These are phyloP conservation scores for Microtus oregoni DNA, from an alignment of 2,113 vertebrate species.

Conservation along the genomic window DNA sequence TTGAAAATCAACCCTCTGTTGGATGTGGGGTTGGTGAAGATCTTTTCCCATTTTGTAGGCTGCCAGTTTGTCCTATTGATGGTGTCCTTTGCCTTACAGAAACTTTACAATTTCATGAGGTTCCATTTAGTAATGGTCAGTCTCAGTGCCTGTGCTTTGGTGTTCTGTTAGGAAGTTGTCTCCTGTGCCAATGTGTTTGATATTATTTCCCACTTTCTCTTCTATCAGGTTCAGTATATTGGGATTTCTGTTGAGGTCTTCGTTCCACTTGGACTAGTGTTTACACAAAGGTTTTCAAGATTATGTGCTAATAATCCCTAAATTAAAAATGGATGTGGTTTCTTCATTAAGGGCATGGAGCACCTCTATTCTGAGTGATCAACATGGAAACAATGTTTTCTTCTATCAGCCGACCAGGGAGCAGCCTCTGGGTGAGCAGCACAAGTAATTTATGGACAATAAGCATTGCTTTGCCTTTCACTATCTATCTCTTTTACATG, in stretches of 20 bases:
- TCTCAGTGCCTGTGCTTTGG: background rate
- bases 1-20: background rate
- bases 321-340: slow-evolving; percentile 56
- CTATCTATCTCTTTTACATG: slow-evolving; percentile 57
- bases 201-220: background rate
- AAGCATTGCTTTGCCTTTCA: slow-evolving; percentile 49
- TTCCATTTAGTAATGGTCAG: background rate
- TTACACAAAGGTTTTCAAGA: slow-evolving; percentile 28
- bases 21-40: background rate
- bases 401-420: slow-evolving; percentile 10
- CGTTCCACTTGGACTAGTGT: background rate
- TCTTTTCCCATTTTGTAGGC: background rate
- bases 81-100: background rate
- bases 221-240: background rate
- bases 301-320: background rate
- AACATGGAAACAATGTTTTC: slow-evolving; percentile 43
- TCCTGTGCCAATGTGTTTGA: background rate
- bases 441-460: slow-evolving; percentile 62
- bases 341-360: slow-evolving; percentile 48
- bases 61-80: background rate
- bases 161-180: background rate
- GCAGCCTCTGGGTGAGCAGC: background rate
- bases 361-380: slow-evolving; percentile 22
- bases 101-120: background rate
- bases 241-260: background rate